phyloP scores from a whole-genome alignment of 2,113 vertebrate genomes.

The Andinoacara biseriatus region DNA sequence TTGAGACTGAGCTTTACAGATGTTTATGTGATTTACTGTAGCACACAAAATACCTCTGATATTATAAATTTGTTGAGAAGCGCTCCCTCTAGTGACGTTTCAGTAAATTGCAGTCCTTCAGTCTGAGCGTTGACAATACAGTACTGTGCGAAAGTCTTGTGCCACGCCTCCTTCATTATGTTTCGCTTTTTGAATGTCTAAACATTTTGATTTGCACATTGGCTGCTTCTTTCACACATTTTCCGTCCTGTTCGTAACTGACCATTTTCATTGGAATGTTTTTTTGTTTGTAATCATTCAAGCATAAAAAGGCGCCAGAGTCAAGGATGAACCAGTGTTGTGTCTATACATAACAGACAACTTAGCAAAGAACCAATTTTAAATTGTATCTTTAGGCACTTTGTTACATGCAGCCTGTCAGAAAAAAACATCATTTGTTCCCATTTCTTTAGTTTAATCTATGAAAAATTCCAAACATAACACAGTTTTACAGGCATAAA shows the following conservation, averaged over 20 bases:
- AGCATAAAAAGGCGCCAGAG: background rate
- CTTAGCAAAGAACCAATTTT: background rate
- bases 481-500: no score
- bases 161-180: background rate
- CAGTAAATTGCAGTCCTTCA: background rate
- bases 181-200: background rate
- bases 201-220: background rate
- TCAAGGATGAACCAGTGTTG: background rate
- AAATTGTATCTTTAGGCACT: background rate
- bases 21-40: background rate
- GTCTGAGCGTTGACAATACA: background rate
- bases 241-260: no score
- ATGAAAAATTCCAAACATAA: no score
- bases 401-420: background rate
- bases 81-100: slow-evolving; percentile 34
- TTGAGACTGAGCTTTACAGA: background rate
- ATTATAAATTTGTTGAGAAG: background rate
- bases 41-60: no score
- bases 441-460: no score
- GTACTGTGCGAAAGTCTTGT: background rate
- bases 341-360: background rate
- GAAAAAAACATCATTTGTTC: no score
- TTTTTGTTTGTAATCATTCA: background rate
- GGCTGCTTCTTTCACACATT: background rate
- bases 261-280: background rate